Evolutionary conservation across 2,797 vertebrate genomes (phyloP), one percentile per base, ranked within the genome.

Genomic region (Acipenser ruthenus): DNA sequence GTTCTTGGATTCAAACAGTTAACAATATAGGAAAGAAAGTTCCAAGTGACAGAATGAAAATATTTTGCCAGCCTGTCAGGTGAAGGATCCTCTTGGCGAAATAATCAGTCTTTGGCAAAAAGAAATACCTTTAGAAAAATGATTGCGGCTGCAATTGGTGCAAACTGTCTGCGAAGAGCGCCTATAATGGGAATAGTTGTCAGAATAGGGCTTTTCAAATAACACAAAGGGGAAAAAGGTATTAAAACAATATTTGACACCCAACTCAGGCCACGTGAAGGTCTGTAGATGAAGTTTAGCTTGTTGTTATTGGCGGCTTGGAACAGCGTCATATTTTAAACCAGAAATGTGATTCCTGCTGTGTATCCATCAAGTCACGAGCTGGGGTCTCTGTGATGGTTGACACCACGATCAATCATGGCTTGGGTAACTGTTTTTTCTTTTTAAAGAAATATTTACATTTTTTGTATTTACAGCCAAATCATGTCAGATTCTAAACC

Each of bases 1-100:
- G 79, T 69, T 77, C 71, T 12, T 75, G 69, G 67, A 77, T 70
- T 13, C 13, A 62, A 67, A 37, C 48, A 12, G 66, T 49, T 48
- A 49, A 59, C 71, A n/a, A 13, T n/a, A 58, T n/a, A 58, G 10
- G 55, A 58, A 13, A 58, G 55, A 58, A 58, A 58, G 52, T 8
- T 53, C 52, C 52, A 53, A 53, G 55, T 58, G 12, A 58, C 55
- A n/a, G 15, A 69, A 68, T 23, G 5, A 67, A 72, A 65, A 64
- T 68, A 71, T 65, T 70, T 70, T 37, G 53, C 63, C 52, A 69
- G 50, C 65, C 12, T 62, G 67, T 72, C 67, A 56, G 49, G 11
- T 67, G 70, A 49, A 58, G 59, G 65, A 70, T 62, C 52, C 13
- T 60, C 13, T 56, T 63, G 50, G 66, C 63, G 62, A 65, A 68